Base-by-base conservation (phyloP, 23 tunicate species). In the Botrylloides violaceus region DNA sequence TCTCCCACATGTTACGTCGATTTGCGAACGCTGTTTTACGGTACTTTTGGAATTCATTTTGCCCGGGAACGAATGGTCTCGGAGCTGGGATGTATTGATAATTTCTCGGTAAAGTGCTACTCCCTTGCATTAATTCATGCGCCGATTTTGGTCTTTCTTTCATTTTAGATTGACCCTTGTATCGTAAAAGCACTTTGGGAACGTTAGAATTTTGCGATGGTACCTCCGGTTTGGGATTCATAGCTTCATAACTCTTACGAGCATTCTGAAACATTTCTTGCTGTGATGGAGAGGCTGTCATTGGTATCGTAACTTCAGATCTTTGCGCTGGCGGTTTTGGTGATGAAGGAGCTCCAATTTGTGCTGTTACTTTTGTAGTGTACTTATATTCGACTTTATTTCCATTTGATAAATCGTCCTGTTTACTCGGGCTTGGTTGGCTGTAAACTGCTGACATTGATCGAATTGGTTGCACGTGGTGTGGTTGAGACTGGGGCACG, bases 91-190 rank as follows among this genome's bases (percentile, higher is more conserved):
- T 79, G 21, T 56, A 66, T 59, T 75, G 85, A 64, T 86, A 86
- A 62, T 86, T 79, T 12, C 85, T 49, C 12, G 94, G 94, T 24
- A 86, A 68, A 3, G 85, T 76, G 31, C 75, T 22, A 29, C 74
- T 68, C 57, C 74, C 56, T 22, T 27, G 2, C n/a, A 31, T 7
- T n/a, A 68, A 19, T 9, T 68, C 74, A 58, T 87, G 76, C 2
- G 76, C 96, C 3, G 96, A 87, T 63, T 87, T 87, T 57, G 96
- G 96, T 29, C 96, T 62, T 49, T 66, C 70, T 57, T 68, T 36
- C 62, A 25, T 34, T 3, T 57, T 38, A 6, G 34, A 19, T 63
- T 22, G 70, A 31, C 33, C 33, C 29, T 63, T 63, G 35, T 4
- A 7, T 4, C 70, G 34, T 4, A 63, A 3, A 4, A 63, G 36